Evolutionary conservation across 2,888 invertebrate genomes (phyloP).

Genomic region (Mycogona germanica): DNA sequence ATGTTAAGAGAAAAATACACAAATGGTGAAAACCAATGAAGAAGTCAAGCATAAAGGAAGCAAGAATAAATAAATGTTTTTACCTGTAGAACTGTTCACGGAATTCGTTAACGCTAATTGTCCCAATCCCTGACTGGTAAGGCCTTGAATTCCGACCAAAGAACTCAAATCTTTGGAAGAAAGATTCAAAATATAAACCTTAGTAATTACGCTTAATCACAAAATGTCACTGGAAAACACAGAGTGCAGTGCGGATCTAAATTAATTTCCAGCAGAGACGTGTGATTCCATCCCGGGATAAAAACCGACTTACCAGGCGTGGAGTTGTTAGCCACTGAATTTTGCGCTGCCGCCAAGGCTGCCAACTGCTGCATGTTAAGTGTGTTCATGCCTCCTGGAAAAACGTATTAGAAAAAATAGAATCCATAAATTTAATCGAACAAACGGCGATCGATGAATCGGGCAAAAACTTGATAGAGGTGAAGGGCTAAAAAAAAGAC

Average conservation of each 20-base stretch:
- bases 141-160: conserved; percentile 30
- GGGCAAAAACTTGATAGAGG: no score
- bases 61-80: background rate
- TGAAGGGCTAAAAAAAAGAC: background rate
- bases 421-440: conserved; percentile 13
- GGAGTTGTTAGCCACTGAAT: conserved; percentile 24
- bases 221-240: background rate
- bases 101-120: conserved; percentile 26
- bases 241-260: background rate
- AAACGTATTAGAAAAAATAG: no score
- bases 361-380: conserved; percentile 37
- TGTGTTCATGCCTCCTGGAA: conserved; percentile 31
- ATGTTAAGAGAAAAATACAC: background rate
- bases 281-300: background rate
- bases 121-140: conserved; percentile 28
- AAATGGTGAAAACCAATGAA: background rate
- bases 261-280: background rate
- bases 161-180: background rate
- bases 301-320: conserved; percentile 26
- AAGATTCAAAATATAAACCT: background rate
- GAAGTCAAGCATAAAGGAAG: background rate
- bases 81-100: conserved; percentile 18
- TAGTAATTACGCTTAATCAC: background rate
- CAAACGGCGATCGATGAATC: background rate
- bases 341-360: conserved; percentile 29